Evolutionary conservation across 2,113 vertebrate species (phyloP).

Genomic region (Coregonus clupeaformis): DNA sequence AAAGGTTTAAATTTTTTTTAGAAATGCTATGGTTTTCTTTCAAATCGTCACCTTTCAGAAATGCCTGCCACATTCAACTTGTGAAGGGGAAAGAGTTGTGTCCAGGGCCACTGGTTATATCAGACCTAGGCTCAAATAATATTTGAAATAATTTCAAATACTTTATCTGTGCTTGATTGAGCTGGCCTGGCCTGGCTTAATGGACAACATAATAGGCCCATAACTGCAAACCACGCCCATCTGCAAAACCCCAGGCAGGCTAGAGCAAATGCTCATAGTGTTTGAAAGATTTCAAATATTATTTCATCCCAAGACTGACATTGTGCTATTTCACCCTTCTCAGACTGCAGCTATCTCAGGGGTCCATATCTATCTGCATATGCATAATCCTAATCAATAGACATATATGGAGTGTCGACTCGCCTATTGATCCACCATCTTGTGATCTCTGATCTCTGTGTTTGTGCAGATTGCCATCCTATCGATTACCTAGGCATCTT

Average conservation of each 20-base stretch:
- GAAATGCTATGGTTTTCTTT: slow-evolving; percentile 43
- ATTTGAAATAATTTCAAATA: too few species aligned
- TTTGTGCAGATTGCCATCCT: slow-evolving; percentile 60
- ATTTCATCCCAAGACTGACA: too few species aligned
- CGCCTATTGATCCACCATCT: slow-evolving; percentile 48
- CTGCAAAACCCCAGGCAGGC: too few species aligned
- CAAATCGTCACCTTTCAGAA: slow-evolving; percentile 62
- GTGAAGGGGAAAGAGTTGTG: slow-evolving; percentile 42
- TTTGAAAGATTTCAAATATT: too few species aligned
- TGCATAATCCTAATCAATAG: slow-evolving; percentile 53
- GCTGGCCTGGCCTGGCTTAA: too few species aligned
- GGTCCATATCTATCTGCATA: slow-evolving; percentile 56
- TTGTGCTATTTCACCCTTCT: slow-evolving; percentile 25
- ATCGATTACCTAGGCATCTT: slow-evolving; percentile 50
- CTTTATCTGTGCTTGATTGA: too few species aligned
- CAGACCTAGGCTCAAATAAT: too few species aligned
- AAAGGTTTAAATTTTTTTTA: slow-evolving; percentile 32
- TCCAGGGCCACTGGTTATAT: slow-evolving; percentile 5
- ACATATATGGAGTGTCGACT: slow-evolving; percentile 57
- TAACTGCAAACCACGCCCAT: too few species aligned
- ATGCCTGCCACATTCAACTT: slow-evolving; percentile 49
- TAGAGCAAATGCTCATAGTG: too few species aligned
- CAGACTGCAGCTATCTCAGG: slow-evolving; percentile 47
- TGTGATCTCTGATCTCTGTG: slow-evolving; percentile 44
- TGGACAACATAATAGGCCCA: too few species aligned